Base-by-base conservation (phyloP, 2,113 vertebrate genomes). In the Panurus biarmicus region DNA sequence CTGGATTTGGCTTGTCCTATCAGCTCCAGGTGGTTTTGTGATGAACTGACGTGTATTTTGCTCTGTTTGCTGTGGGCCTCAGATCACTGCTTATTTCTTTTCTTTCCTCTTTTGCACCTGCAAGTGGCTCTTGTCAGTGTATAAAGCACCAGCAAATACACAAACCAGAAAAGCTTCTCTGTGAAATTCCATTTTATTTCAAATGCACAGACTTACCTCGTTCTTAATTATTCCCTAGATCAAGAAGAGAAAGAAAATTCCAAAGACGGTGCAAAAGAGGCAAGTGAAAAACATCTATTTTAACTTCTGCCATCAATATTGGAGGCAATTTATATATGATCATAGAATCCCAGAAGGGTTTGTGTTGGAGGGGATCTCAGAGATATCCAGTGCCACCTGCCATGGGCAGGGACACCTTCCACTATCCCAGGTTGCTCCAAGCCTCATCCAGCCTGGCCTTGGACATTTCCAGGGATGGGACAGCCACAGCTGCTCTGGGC, bases 141-240 rank as follows among this genome's bases (percentile, higher is more conserved):
- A n/a, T 45, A 20, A 86, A 78, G 48, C 58, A 54, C 53, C 58
- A 60, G 77, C 50, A 82, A 69, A 69, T 51, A 50, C 61, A 72
- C 28, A 38, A 57, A 85, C 29, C 24, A 9, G 44, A 47, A 29
- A 67, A 45, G 66, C n/a, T 82, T 69, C 61, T 72, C 71, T 87
- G 66, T 90, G 10, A 80, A 44, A 85, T 54, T 85, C 38, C 23
- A 38, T 85, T 77, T 92, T 45, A 35, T 60, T 82, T 53, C 61
- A 44, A 72, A 44, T 89, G 51, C 53, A 48, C 70, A 78, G 70
- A 82, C 75, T 94, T 94, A 93, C 44, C 28, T 95, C 65, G 2
- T 82, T 97, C 71, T 97, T 91, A 61, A 95, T 97, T 98, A 82
- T 96, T 97, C 87, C 94, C 91, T 95, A 98, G 98, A 97, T 93